Evolutionary conservation across 2,888 invertebrate genomes (phyloP).

Genomic region (Aquatica leii): DNA sequence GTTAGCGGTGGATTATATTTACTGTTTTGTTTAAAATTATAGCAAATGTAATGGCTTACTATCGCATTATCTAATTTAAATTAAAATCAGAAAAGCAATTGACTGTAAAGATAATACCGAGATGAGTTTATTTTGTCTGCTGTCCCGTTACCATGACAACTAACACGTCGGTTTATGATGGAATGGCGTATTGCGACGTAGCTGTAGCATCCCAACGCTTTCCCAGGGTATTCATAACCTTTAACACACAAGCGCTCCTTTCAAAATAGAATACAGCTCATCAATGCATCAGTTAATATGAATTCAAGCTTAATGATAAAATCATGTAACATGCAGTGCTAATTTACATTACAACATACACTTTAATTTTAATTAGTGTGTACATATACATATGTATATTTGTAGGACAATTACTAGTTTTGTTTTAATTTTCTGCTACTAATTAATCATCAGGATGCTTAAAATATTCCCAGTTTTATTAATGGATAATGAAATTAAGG

Average conservation of each 20-base stretch:
- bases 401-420: too few relatives aligned
- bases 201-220: conserved; percentile 16
- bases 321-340: not conserved
- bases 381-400: too few relatives aligned
- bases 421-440: too few relatives aligned
- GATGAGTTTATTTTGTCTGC: conserved; percentile 24
- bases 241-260: conserved; percentile 20
- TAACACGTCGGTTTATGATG: conserved; percentile 28
- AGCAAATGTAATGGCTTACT: too few relatives aligned
- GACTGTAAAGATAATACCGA: conserved; percentile 19
- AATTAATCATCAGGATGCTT: too few relatives aligned
- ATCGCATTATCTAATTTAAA: conserved; percentile 1
- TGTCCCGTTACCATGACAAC: conserved; percentile 24
- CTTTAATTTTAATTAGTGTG: too few relatives aligned
- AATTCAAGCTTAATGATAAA: not conserved
- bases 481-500: too few relatives aligned
- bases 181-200: conserved; percentile 27
- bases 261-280: conserved; percentile 15
- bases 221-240: conserved; percentile 21
- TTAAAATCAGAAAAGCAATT: conserved; percentile 20
- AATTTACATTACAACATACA: too few relatives aligned
- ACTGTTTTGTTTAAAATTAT: too few relatives aligned
- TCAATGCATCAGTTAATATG: conserved; percentile 9
- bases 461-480: too few relatives aligned
- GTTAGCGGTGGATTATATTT: too few relatives aligned